Conservation (phyloP, 2,797 vertebrate species). For the Megaceryle alcyon region DNA sequence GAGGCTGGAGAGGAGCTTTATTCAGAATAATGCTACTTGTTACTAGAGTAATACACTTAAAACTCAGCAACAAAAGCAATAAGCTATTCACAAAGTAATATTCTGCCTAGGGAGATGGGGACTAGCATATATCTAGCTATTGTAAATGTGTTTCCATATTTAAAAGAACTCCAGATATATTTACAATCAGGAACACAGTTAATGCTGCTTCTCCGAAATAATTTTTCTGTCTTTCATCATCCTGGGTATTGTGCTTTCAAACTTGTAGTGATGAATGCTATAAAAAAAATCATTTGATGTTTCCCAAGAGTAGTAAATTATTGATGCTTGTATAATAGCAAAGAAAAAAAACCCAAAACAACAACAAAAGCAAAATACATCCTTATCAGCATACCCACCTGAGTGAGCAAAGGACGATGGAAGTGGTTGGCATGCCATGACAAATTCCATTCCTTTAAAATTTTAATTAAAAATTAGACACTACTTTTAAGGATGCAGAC, state of each 20-base stretch:
- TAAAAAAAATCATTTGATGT: neutral
- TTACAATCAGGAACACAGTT: neutral
- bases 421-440: neutral
- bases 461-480: neutral
- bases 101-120: neutral
- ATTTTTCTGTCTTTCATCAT: neutral
- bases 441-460: neutral
- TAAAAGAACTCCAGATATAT: neutral
- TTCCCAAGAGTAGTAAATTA: neutral
- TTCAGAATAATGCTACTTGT: neutral
- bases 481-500: neutral
- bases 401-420: neutral
- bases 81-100: neutral
- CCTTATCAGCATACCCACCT: neutral
- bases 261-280: neutral
- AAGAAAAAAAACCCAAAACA: neutral
- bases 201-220: neutral
- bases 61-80: neutral
- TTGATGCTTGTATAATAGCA: neutral
- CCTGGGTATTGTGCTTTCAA: neutral
- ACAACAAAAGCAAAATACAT: neutral
- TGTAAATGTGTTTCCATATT: neutral
- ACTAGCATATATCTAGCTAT: neutral
- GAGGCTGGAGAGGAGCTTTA: neutral
- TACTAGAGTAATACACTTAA: neutral